These are phyloP conservation scores for Gorilla gorilla DNA, from an alignment of 2,113 vertebrate genomes.

Conservation along the genomic window DNA sequence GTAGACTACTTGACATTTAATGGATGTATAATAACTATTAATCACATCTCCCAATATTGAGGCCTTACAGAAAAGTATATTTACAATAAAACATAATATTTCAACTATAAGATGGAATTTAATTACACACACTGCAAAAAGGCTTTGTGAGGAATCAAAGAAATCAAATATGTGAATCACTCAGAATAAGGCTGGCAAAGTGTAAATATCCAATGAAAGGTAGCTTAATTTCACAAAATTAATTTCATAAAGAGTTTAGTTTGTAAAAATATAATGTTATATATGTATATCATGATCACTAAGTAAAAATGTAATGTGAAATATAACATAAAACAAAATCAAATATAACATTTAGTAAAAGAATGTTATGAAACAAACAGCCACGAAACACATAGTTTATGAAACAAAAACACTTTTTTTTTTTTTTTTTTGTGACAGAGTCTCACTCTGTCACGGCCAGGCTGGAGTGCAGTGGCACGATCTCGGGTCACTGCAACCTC, in stretches of 20 bases:
- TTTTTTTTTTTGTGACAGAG: no score
- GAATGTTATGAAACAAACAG: not conserved
- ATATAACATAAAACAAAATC: not conserved
- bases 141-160: not conserved
- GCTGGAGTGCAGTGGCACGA: no score
- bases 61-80: not conserved
- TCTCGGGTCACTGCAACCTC: no score
- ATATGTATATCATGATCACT: not conserved
- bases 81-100: not conserved
- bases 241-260: not conserved
- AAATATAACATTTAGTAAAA: not conserved
- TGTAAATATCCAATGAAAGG: not conserved
- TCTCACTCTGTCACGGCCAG: fast-evolving
- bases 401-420: not conserved
- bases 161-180: not conserved
- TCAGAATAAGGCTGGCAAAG: not conserved
- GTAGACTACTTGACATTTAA: not conserved
- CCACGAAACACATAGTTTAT: not conserved
- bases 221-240: not conserved
- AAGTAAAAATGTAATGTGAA: not conserved
- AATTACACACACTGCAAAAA: not conserved
- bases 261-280: not conserved
- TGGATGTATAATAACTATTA: not conserved
- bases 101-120: not conserved
- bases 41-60: not conserved